Base-by-base conservation (phyloP, 2,113 vertebrate genomes). In the Micronisus gabar region DNA sequence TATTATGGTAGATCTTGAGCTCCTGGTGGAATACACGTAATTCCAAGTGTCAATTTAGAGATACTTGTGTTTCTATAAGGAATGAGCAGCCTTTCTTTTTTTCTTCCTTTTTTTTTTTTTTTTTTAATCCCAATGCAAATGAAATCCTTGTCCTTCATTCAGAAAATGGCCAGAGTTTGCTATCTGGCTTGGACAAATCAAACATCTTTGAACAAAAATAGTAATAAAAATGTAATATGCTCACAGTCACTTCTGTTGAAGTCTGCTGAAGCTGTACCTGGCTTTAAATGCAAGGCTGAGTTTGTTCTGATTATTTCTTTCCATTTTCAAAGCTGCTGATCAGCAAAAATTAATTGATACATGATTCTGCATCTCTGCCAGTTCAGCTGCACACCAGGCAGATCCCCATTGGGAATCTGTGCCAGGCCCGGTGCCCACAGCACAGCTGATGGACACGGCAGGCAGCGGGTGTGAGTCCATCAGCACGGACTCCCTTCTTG, bases 231-330 rank as follows among this genome's bases (percentile, higher is more conserved):
- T 10, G 7, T 58, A 65, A 29, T 68, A 34, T 36, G 86, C 43
- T 75, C 48, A 26, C 62, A 10, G 29, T 73, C 26, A 27, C 40
- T 73, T 86, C 41, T 92, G n/a, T 83, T 34, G 50, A 78, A 68
- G 52, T 52, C 52, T 70, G 41, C 87, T 62, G 50, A 53, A 70
- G 45, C 48, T 75, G 40, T 74, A 15, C 61, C 43, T 86, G 47
- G 47, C 22, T 80, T 91, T 74, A 81, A 87, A 95, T 29, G 38
- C 58, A 73, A 90, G 40, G 15, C 58, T 50, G 48, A 47, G 52
- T 80, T 88, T 83, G 50, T 65, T 87, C 66, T 53, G 38, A 50
- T 95, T 41, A n/a, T 80, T 85, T 95, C 27, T 81, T 93, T 92
- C 76, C 19, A 21, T 94, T 86, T 93, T 82, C 73, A 85, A 76